phyloP scores from a whole-genome alignment of 2,797 vertebrate genomes.

The Xenopus petersii region DNA sequence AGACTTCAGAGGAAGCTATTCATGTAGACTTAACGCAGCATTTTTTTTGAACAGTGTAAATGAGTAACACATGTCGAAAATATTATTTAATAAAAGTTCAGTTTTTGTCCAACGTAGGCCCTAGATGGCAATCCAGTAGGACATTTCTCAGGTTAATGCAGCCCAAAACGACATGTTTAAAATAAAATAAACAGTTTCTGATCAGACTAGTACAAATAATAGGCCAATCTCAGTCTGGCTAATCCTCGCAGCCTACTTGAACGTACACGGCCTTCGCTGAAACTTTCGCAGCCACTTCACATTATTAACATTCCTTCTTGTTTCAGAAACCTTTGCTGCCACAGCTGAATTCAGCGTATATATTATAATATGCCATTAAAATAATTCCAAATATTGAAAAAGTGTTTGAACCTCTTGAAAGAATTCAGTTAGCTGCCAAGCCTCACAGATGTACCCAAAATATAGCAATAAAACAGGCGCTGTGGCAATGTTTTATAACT shows the following conservation, averaged over 20 bases:
- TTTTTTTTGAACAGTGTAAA: too few relatives aligned
- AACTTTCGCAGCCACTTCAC: slow-evolving; percentile 36
- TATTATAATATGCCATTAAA: slow-evolving; percentile 49
- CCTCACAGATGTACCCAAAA: slow-evolving; percentile 50
- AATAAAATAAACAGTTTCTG: slow-evolving; percentile 29
- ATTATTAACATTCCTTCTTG: slow-evolving; percentile 48
- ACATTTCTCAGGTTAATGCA: not conserved
- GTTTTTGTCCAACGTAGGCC: too few relatives aligned
- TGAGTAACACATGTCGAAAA: too few relatives aligned
- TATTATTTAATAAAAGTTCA: too few relatives aligned
- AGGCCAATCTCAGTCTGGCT: slow-evolving; percentile 18
- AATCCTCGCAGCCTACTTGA: slow-evolving; percentile 44
- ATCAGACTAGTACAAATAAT: slow-evolving; percentile 36
- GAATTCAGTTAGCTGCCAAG: slow-evolving; percentile 47
- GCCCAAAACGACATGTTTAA: slow-evolving; percentile 1
- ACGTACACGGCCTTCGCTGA: slow-evolving; percentile 29
- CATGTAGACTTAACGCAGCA: too few relatives aligned
- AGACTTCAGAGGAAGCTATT: too few relatives aligned
- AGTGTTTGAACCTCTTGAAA: slow-evolving; percentile 43
- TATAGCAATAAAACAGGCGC: slow-evolving; percentile 53
- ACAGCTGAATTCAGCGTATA: slow-evolving; percentile 40
- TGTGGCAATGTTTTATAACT: slow-evolving; percentile 55
- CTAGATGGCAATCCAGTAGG: not conserved
- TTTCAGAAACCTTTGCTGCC: slow-evolving; percentile 39
- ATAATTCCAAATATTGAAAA: slow-evolving; percentile 45